Conservation (phyloP, 2,888 invertebrate genomes). For the Sesia bembeciformis region DNA sequence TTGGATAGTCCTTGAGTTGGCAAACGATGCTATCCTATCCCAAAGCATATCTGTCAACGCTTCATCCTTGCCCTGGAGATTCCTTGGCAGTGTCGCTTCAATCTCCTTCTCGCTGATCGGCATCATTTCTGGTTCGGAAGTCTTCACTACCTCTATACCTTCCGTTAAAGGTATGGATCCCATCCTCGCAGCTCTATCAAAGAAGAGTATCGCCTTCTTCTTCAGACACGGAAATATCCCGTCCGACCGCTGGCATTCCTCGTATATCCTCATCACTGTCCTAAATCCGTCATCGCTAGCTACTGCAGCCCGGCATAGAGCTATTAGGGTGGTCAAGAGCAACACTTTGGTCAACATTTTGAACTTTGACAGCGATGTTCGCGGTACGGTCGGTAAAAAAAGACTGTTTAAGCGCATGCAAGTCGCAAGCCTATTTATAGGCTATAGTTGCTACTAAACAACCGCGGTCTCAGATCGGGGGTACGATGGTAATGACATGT, state of each 20-base stretch:
- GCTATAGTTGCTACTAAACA: conserved; percentile 37
- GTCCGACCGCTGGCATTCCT: conserved; percentile 82
- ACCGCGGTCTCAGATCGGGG: conserved; percentile 40
- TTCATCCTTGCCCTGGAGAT: conserved; percentile 78
- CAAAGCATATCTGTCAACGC: conserved; percentile 80
- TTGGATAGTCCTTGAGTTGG: conserved; percentile 84
- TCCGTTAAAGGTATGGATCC: conserved; percentile 76
- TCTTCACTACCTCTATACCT: conserved; percentile 79
- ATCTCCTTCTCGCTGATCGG: conserved; percentile 79
- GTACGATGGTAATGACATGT: conserved; percentile 16
- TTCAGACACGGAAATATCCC: conserved; percentile 84
- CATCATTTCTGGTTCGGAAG: conserved; percentile 51
- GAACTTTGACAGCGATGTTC: conserved; percentile 22
- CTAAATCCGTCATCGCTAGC: conserved; percentile 74
- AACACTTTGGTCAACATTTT: conserved; percentile 48
- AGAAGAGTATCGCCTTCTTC: conserved; percentile 86
- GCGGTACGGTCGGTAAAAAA: conserved; percentile 60
- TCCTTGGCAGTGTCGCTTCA: conserved; percentile 79
- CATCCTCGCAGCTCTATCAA: conserved; percentile 83
- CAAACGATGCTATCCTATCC: conserved; percentile 80
- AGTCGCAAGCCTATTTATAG: conserved; percentile 57
- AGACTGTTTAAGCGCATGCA: conserved; percentile 63
- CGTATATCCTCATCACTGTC: conserved; percentile 81
- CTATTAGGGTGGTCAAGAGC: conserved; percentile 24
- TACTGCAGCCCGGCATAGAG: conserved; percentile 23